Conservation (phyloP, 2,113 vertebrate species). For the Pygoscelis adeliae region DNA sequence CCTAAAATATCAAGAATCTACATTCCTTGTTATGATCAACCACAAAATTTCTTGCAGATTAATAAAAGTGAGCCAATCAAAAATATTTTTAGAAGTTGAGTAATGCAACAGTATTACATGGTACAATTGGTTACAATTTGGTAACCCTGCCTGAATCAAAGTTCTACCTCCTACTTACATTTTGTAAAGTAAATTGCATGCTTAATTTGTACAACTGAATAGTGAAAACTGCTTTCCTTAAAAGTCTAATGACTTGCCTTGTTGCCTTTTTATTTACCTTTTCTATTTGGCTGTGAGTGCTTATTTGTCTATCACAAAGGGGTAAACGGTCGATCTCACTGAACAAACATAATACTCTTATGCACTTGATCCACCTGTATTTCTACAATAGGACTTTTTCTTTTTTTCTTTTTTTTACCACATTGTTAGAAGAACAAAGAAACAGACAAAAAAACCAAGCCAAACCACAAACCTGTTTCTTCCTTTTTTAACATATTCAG, state of each 20-base stretch:
- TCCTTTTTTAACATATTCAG: not conserved
- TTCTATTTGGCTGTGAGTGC: not conserved
- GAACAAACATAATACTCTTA: not conserved
- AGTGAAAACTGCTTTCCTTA: not conserved
- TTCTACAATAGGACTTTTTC: not conserved
- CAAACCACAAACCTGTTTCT: not conserved
- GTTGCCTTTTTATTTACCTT: not conserved
- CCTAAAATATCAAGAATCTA: not conserved
- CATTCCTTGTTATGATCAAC: not conserved
- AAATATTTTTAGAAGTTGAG: not conserved
- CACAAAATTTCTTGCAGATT: not conserved
- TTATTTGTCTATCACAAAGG: not conserved
- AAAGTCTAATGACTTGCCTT: not conserved
- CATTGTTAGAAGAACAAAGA: not conserved
- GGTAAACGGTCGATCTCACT: not conserved
- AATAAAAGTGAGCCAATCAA: not conserved
- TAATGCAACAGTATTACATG: not conserved
- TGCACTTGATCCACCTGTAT: not conserved
- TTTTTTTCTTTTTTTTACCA: not conserved
- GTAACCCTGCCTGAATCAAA: not conserved
- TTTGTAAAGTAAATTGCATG: not conserved
- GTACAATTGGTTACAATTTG: not conserved
- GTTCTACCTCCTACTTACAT: not conserved
- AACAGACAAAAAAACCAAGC: not conserved
- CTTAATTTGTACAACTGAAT: not conserved